Conservation (phyloP, 2,113 vertebrate species). For the Platycercus adscitus region DNA sequence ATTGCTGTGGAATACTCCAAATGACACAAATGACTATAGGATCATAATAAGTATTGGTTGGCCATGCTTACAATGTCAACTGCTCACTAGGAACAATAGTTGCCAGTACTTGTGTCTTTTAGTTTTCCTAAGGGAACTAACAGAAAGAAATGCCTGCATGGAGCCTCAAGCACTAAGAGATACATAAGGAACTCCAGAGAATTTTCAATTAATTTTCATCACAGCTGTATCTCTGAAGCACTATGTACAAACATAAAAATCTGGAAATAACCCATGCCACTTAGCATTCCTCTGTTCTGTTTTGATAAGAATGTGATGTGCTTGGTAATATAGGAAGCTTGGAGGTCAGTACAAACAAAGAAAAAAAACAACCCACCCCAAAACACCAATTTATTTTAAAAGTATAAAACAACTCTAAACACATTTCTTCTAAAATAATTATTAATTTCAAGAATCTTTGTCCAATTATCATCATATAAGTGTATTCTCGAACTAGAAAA, state of each 20-base stretch:
- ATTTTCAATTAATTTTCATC: constrained; percentile 11
- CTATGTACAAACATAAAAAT: neutral
- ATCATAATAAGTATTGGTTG: neutral
- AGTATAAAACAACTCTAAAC: neutral
- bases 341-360: neutral
- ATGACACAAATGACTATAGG: neutral
- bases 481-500: neutral
- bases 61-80: neutral
- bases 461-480: neutral
- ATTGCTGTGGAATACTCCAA: neutral
- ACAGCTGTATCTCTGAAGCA: neutral
- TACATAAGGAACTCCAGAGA: neutral
- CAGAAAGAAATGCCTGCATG: neutral
- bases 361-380: neutral
- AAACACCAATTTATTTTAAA: rapidly evolving
- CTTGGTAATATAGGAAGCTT: neutral
- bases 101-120: neutral
- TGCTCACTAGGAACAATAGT: neutral
- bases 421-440: neutral
- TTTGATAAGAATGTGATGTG: neutral
- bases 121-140: neutral
- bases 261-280: neutral
- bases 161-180: neutral
- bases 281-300: neutral
- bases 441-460: neutral